phyloP scores from a whole-genome alignment of 2,113 vertebrate species.

The Thalassoma bifasciatum region DNA sequence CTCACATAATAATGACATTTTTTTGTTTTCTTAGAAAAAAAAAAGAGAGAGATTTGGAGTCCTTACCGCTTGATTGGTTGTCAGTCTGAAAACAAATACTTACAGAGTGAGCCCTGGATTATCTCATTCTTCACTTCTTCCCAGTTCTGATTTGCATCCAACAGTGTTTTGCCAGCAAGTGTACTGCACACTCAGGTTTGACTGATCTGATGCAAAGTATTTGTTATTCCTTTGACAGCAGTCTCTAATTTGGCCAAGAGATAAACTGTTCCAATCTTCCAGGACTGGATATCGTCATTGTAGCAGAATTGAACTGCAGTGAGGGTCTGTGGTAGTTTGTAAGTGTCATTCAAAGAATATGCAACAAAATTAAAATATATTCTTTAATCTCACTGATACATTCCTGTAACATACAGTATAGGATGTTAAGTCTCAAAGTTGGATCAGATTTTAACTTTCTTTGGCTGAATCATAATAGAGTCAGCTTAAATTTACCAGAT shows the following conservation, averaged over 20 bases:
- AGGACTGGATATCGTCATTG: not conserved
- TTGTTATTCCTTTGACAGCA: not conserved
- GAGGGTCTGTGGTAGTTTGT: not conserved
- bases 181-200: not conserved
- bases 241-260: not conserved
- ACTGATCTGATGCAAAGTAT: not conserved
- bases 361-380: not conserved
- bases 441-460: not conserved
- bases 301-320: not conserved
- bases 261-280: not conserved
- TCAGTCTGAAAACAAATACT: slow-evolving; percentile 1
- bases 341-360: slow-evolving; percentile 3
- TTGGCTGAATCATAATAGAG: not conserved
- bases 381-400: not conserved
- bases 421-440: not conserved
- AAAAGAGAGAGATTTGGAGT: no score
- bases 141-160: not conserved
- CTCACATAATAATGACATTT: no score
- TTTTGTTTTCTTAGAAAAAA: no score
- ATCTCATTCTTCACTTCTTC: not conserved
- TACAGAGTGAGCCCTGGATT: not conserved
- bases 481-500: not conserved
- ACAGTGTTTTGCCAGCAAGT: not conserved
- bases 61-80: not conserved
- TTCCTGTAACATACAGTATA: not conserved